phyloP scores from a whole-genome alignment of 2,113 vertebrate species.

The Lophochroa leadbeateri region DNA sequence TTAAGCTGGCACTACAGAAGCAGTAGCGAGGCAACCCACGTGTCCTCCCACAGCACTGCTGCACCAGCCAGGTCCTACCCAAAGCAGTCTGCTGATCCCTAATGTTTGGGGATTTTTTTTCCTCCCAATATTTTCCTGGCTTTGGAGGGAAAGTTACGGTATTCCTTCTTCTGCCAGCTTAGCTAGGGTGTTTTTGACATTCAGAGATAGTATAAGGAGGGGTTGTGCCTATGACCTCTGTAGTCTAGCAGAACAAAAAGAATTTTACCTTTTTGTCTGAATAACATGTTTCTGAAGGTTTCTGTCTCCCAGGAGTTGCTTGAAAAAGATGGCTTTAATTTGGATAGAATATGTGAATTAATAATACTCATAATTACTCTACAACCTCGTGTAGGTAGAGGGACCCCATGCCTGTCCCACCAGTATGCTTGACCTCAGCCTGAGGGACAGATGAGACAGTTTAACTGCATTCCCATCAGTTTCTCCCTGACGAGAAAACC shows the following conservation, averaged over 20 bases:
- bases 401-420: background rate
- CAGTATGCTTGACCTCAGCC: background rate
- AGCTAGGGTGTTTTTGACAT: background rate
- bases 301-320: background rate
- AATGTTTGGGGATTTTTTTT: background rate
- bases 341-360: background rate
- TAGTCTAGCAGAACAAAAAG: background rate
- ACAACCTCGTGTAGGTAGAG: background rate
- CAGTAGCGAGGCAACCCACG: rapidly evolving
- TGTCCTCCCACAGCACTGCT: background rate
- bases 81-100: background rate
- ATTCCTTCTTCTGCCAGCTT: background rate
- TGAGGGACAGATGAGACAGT: background rate
- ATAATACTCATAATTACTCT: background rate
- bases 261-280: background rate
- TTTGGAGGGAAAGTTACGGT: background rate
- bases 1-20: background rate
- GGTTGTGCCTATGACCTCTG: background rate
- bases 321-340: background rate
- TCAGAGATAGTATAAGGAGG: background rate
- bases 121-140: background rate
- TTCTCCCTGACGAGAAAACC: background rate
- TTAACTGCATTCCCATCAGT: background rate
- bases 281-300: background rate
- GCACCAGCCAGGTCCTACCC: rapidly evolving